These are phyloP conservation scores for Actinemys pallida DNA, from an alignment of 2,113 vertebrate species.

Conservation along the genomic window DNA sequence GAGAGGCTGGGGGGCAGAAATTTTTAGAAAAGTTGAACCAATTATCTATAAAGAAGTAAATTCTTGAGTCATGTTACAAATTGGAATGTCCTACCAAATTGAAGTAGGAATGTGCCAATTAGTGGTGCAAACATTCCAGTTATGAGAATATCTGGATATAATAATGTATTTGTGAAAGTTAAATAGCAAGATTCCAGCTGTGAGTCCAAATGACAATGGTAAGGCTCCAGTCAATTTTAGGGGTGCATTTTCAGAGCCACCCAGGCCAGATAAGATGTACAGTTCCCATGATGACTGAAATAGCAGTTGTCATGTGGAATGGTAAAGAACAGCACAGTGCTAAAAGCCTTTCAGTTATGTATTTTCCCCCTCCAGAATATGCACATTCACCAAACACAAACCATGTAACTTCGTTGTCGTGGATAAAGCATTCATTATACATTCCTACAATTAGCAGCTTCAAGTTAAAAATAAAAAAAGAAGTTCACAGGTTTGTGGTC, in stretches of 20 bases:
- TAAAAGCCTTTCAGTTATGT: conserved; percentile 23
- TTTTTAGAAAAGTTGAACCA: conserved; percentile 41
- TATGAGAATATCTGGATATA: conserved; percentile 24
- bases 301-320: conserved; percentile 27
- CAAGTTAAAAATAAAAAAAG: conserved; percentile 69
- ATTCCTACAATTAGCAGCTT: conserved; percentile 68
- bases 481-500: conserved; percentile 47
- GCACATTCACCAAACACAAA: conserved; percentile 56
- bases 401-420: conserved; percentile 44
- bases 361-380: conserved; percentile 65
- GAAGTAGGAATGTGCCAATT: conserved; percentile 68
- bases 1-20: conserved; percentile 13
- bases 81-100: conserved; percentile 60
- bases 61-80: conserved; percentile 65
- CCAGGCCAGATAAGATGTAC: background rate
- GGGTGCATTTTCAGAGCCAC: conserved; percentile 16
- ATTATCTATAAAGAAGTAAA: conserved; percentile 62
- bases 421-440: conserved; percentile 61
- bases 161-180: background rate
- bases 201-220: background rate
- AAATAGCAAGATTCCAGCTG: background rate
- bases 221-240: conserved; percentile 14
- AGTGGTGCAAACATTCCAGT: conserved; percentile 53
- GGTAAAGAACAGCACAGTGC: conserved; percentile 39
- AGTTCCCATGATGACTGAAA: conserved; percentile 42